phyloP scores from a whole-genome alignment of 2,888 invertebrate genomes.

The Yponomeuta cagnagella region DNA sequence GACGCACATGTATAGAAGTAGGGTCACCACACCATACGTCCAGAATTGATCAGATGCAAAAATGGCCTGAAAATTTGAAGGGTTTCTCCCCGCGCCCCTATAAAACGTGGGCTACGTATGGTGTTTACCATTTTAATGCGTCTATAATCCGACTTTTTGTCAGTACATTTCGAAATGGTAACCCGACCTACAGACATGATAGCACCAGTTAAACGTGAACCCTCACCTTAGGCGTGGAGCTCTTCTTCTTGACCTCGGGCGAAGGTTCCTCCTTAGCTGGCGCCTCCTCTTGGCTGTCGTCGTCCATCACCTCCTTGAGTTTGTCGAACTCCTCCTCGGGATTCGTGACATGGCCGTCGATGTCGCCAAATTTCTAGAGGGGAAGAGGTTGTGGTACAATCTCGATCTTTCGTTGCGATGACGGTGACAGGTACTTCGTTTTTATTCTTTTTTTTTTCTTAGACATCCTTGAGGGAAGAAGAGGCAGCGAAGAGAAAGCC shows the following conservation, averaged over 20 bases:
- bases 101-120: too few species aligned
- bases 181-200: too few species aligned
- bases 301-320: constrained; percentile 74
- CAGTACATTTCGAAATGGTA: too few species aligned
- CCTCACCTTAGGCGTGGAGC: constrained; percentile 17
- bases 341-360: constrained; percentile 73
- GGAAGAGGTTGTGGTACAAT: neutral
- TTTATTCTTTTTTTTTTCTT: neutral
- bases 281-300: constrained; percentile 41
- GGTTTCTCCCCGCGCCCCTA: too few species aligned
- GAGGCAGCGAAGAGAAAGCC: too few species aligned
- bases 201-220: neutral
- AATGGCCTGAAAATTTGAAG: too few species aligned
- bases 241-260: constrained; percentile 44
- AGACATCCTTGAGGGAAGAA: neutral
- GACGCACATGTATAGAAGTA: too few species aligned
- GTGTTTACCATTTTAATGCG: too few species aligned
- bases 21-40: too few species aligned
- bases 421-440: too few species aligned
- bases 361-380: constrained; percentile 57
- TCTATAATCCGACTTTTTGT: too few species aligned
- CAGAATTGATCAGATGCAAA: too few species aligned
- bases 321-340: constrained; percentile 84
- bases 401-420: neutral
- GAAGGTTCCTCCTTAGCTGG: constrained; percentile 59